Evolutionary conservation across 2,797 vertebrate species (phyloP).

Genomic region (Rhynchonycteris naso): DNA sequence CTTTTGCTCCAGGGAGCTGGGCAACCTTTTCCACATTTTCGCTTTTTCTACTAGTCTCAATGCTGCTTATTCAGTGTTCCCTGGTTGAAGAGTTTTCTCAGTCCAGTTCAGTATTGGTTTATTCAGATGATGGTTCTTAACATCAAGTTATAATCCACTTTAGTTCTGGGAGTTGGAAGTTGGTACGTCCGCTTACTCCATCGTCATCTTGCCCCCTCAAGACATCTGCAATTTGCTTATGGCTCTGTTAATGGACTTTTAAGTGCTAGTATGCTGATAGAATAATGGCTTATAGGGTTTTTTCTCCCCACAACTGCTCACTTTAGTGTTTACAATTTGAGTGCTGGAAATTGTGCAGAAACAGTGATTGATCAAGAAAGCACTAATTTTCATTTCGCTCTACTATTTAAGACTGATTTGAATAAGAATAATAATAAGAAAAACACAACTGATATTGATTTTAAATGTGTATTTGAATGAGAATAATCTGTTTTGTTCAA

Average conservation of each 20-base stretch:
- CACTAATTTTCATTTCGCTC: slow-evolving; percentile 25
- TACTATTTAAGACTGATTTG: background rate
- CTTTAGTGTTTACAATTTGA: slow-evolving; percentile 3
- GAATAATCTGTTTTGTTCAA: background rate
- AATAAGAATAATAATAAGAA: slow-evolving; percentile 22
- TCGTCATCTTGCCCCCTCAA: too few species aligned
- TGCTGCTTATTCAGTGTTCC: too few species aligned
- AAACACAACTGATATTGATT: background rate
- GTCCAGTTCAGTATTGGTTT: too few species aligned
- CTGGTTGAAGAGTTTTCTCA: too few species aligned
- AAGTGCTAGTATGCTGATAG: background rate
- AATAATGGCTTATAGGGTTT: background rate
- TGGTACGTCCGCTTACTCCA: too few species aligned
- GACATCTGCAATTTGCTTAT: too few species aligned
- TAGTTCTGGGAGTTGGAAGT: too few species aligned
- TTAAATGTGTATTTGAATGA: background rate
- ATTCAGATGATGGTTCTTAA: too few species aligned
- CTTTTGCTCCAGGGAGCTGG: too few species aligned
- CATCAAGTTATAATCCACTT: too few species aligned
- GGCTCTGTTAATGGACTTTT: background rate
- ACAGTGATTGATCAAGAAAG: slow-evolving; percentile 10
- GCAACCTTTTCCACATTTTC: too few species aligned
- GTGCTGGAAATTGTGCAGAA: slow-evolving; percentile 1
- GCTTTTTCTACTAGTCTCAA: too few species aligned
- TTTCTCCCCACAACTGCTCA: background rate